phyloP scores from a whole-genome alignment of 2,888 invertebrate species.

The Erannis defoliaria region DNA sequence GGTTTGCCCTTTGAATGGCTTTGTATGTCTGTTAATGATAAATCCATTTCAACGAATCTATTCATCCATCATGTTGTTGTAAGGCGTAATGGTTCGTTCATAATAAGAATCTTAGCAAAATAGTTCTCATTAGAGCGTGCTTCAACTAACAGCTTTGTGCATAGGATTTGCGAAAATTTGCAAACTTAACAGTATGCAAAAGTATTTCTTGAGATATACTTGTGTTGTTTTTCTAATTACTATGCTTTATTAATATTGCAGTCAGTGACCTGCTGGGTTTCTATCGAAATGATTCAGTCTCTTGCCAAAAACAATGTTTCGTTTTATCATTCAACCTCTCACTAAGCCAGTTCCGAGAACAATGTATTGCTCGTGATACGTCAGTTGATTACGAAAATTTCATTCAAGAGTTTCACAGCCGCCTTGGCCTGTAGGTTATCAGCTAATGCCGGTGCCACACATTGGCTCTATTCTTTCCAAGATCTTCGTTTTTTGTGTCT shows the following conservation, averaged over 20 bases:
- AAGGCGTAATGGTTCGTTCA: conserved; percentile 6
- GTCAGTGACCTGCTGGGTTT: background rate
- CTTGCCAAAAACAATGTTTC: conserved; percentile 9
- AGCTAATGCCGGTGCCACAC: conserved; percentile 2
- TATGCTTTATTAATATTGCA: background rate
- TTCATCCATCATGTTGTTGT: conserved; percentile 15
- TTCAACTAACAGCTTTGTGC: background rate
- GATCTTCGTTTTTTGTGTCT: background rate
- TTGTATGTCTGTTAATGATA: conserved; percentile 11
- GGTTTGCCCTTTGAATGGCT: conserved; percentile 1
- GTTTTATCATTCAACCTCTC: conserved; percentile 31
- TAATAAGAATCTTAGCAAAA: conserved; percentile 10
- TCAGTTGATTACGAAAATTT: conserved; percentile 44
- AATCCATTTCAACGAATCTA: conserved; percentile 8
- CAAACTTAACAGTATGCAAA: background rate
- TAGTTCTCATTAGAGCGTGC: background rate
- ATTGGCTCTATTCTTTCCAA: background rate
- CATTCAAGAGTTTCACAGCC: conserved; percentile 40
- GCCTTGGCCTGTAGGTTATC: conserved; percentile 41
- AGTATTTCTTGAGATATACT: too few species aligned
- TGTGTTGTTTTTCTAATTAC: background rate
- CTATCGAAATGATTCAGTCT: background rate
- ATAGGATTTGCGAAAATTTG: conserved; percentile 4
- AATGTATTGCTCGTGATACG: conserved; percentile 38
- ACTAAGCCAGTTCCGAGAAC: conserved; percentile 24